These are phyloP conservation scores for Agriopis aurantiaria DNA, from an alignment of 2,888 invertebrate genomes.

Conservation along the genomic window DNA sequence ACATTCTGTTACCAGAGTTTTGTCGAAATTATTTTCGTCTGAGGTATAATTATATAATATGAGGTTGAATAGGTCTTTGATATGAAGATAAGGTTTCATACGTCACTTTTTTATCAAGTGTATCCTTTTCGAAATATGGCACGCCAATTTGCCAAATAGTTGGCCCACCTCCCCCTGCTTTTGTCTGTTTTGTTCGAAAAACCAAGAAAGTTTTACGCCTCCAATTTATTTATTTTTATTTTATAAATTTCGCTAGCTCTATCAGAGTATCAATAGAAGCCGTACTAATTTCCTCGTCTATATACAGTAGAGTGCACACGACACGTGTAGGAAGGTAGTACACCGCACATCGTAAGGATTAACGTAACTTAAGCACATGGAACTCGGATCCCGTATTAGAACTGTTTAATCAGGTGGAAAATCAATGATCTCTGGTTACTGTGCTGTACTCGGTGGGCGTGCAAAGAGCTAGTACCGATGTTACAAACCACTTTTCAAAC, in stretches of 20 bases:
- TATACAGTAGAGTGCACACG: neutral
- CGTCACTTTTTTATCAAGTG: too few species aligned
- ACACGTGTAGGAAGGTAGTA: constrained; percentile 11
- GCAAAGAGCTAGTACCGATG: constrained; percentile 10
- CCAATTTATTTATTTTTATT: too few species aligned
- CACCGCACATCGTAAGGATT: constrained; percentile 23
- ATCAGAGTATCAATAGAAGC: constrained; percentile 13
- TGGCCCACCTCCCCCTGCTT: too few species aligned
- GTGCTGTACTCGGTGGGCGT: constrained; percentile 5
- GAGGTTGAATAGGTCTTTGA: too few species aligned
- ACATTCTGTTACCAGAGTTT: too few species aligned
- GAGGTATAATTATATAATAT: too few species aligned
- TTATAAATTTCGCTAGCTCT: neutral
- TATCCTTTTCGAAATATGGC: too few species aligned
- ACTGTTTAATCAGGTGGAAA: constrained; percentile 42
- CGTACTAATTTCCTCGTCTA: neutral
- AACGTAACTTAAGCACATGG: constrained; percentile 27
- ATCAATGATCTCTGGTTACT: constrained; percentile 43
- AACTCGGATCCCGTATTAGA: constrained; percentile 28
- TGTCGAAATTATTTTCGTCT: too few species aligned
- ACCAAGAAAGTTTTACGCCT: too few species aligned
- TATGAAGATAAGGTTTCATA: too few species aligned
- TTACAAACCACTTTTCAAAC: constrained; percentile 1
- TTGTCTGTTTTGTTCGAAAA: too few species aligned
- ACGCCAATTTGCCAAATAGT: too few species aligned